Evolutionary conservation across 35 echinoderm and acorn worm species (phyloP).

Genomic region (Apostichopus californicus): DNA sequence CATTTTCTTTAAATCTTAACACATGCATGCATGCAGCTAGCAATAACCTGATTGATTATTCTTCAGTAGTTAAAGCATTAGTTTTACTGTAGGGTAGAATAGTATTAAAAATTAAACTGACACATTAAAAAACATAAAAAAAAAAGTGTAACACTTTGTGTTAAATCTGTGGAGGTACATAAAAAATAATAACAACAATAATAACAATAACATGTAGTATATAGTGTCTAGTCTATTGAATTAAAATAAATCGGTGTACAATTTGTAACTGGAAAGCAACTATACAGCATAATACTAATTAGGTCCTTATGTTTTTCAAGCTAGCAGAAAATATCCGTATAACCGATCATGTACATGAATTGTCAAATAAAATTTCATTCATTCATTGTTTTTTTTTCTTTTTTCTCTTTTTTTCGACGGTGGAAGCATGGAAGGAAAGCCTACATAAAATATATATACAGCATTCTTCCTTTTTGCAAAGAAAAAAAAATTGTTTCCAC

Average conservation of each 20-base stretch:
- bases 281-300: neutral
- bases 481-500: conserved; percentile 31
- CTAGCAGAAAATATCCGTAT: neutral
- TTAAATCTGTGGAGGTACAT: neutral
- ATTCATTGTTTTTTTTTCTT: neutral
- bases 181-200: neutral
- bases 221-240: neutral
- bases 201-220: neutral
- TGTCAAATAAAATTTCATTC: conserved; percentile 44
- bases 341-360: conserved; percentile 41
- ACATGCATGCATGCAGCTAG: too few species aligned
- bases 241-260: neutral
- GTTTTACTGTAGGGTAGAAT: too few species aligned
- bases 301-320: neutral
- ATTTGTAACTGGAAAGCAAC: neutral
- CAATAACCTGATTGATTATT: too few species aligned
- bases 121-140: neutral
- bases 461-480: conserved; percentile 30
- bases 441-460: conserved; percentile 37
- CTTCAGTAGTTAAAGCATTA: too few species aligned
- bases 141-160: neutral
- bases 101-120: neutral
- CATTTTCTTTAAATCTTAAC: too few species aligned
- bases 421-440: conserved; percentile 30
- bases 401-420: neutral